Conservation (phyloP, 2,113 vertebrate genomes). For the Anarrhichthys ocellatus region DNA sequence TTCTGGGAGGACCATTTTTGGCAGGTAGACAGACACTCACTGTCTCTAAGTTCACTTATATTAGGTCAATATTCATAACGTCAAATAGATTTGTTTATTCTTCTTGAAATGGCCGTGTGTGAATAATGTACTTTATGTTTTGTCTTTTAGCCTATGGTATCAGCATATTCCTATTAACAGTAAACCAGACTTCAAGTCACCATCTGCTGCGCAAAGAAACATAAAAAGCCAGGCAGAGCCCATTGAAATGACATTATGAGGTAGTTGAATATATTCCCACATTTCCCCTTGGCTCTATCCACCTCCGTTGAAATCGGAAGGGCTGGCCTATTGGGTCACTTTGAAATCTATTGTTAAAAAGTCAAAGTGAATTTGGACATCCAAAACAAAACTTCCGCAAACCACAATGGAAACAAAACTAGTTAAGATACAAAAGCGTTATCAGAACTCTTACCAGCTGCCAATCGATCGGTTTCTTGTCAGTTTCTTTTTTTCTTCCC, state of each 20-base stretch:
- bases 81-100: not conserved
- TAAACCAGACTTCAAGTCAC: not conserved
- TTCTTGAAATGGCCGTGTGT: not conserved
- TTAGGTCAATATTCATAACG: not conserved
- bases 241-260: not conserved
- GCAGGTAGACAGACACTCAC: not conserved
- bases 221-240: not conserved
- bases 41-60: not conserved
- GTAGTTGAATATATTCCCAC: conserved; percentile 21
- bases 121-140: not conserved
- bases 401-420: not conserved
- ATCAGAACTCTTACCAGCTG: conserved; percentile 56
- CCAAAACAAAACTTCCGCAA: not conserved
- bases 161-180: not conserved
- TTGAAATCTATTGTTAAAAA: conserved; percentile 57
- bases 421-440: not conserved
- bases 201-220: not conserved
- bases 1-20: not conserved
- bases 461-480: conserved; percentile 19
- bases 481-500: not conserved
- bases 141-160: not conserved
- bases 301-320: conserved; percentile 25
- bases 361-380: conserved; percentile 40
- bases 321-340: conserved; percentile 50
- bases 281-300: conserved; percentile 45